Conservation (phyloP, 2,113 vertebrate genomes). For the Macroglossus sobrinus region DNA sequence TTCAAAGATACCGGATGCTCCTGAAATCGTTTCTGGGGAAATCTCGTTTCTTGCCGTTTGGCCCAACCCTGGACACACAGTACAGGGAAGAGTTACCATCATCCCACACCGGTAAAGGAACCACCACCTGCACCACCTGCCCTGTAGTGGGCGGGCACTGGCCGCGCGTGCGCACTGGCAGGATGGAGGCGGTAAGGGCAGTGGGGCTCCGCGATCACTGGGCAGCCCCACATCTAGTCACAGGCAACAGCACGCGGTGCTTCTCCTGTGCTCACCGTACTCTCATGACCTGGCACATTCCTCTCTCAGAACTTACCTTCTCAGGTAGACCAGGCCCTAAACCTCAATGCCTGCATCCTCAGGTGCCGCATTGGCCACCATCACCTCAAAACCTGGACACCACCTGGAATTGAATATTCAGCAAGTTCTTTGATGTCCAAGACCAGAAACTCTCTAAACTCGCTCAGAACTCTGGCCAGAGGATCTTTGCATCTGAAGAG, state of each 20-base stretch:
- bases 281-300: neutral
- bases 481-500: neutral
- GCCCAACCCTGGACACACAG: neutral
- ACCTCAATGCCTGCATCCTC: neutral
- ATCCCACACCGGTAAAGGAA: neutral
- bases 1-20: neutral
- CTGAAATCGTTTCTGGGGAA: neutral
- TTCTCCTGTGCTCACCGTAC: neutral
- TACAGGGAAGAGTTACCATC: neutral
- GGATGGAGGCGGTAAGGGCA: neutral
- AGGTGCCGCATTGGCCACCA: neutral
- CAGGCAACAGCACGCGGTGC: neutral
- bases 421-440: neutral
- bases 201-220: neutral
- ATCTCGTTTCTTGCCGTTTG: neutral
- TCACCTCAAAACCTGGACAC: neutral
- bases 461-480: neutral
- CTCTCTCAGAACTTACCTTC: neutral
- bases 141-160: neutral
- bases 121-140: no score
- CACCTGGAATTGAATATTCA: neutral
- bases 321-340: neutral
- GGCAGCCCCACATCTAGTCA: neutral
- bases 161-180: rapidly evolving
- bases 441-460: neutral